Conservation (phyloP, 2,113 vertebrate species). For the Podocnemis expansa region DNA sequence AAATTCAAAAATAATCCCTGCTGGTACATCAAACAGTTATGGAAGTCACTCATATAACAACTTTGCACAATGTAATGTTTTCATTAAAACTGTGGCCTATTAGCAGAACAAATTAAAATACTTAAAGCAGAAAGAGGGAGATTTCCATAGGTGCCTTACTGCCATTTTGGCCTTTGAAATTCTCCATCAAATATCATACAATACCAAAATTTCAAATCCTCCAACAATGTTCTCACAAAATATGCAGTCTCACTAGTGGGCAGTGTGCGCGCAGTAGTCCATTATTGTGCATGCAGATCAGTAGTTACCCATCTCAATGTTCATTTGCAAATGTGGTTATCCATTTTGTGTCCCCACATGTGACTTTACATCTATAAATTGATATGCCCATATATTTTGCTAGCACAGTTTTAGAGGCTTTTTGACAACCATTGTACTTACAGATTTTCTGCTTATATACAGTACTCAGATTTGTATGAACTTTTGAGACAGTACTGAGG, state of each 20-base stretch:
- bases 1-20: neutral
- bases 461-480: neutral
- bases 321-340: neutral
- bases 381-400: neutral
- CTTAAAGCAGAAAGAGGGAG: neutral
- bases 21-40: neutral
- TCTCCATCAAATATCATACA: neutral
- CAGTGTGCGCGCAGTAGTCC: neutral
- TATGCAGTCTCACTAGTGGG: neutral
- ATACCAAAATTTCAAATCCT: neutral
- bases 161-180: neutral
- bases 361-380: neutral
- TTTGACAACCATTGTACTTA: neutral
- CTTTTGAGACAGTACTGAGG: neutral
- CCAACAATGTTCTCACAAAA: neutral
- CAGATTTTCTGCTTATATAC: neutral
- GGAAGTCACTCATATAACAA: neutral
- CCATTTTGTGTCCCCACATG: neutral
- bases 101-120: neutral
- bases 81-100: neutral
- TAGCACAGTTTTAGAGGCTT: neutral
- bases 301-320: fast-evolving
- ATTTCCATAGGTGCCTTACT: neutral
- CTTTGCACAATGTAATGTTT: neutral
- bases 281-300: neutral